Conservation (phyloP, 2,113 vertebrate genomes). For the Centropus unirufus region DNA sequence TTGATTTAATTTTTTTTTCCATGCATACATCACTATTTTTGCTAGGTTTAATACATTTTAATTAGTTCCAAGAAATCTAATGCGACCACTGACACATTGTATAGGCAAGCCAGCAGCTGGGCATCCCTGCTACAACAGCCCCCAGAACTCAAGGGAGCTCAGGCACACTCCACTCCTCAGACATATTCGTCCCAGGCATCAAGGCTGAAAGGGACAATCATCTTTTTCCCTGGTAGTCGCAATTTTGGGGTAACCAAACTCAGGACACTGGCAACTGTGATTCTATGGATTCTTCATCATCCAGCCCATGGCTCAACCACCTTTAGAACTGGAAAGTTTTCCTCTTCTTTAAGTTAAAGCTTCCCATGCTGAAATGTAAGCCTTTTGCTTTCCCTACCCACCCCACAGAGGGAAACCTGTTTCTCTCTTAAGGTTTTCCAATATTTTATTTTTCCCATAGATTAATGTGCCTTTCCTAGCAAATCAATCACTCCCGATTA, state of each 20-base stretch:
- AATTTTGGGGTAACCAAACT: neutral
- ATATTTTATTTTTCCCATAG: neutral
- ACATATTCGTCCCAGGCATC: neutral
- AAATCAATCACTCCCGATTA: neutral
- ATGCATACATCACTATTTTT: accelerated
- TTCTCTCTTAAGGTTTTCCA: neutral
- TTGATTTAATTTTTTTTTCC: neutral
- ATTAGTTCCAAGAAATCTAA: neutral
- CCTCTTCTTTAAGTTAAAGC: neutral
- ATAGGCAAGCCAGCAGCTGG: neutral
- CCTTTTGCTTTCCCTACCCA: neutral
- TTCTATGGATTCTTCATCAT: neutral
- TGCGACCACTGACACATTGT: neutral
- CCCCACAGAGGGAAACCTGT: neutral
- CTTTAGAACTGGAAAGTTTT: neutral
- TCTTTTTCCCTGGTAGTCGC: neutral
- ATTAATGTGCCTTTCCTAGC: neutral
- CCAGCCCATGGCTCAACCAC: neutral
- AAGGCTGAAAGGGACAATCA: neutral
- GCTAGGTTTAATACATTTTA: neutral
- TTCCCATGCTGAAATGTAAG: neutral
- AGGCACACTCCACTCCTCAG: neutral
- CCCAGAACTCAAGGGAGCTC: neutral
- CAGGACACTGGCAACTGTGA: neutral
- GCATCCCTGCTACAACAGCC: neutral